phyloP scores from a whole-genome alignment of 2,888 invertebrate genomes.

The Nemotelus nigrinus region DNA sequence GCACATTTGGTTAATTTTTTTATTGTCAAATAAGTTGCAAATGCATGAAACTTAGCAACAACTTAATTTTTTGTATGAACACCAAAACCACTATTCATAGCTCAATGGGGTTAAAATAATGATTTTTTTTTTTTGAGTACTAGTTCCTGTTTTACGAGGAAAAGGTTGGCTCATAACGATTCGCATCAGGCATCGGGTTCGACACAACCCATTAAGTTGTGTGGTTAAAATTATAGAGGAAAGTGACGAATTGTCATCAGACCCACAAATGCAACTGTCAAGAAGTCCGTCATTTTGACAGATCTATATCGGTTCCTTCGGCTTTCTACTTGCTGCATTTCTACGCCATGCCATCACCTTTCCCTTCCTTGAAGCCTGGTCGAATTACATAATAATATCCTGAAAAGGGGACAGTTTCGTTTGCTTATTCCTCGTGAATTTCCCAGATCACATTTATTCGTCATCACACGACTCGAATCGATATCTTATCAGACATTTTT shows the following conservation, averaged over 20 bases:
- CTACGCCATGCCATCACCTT: conserved; percentile 35
- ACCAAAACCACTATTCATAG: not conserved
- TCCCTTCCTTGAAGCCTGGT: not conserved
- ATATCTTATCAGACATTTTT: conserved; percentile 3
- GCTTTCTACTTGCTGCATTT: conserved; percentile 34
- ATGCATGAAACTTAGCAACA: no score
- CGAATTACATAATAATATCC: conserved; percentile 19
- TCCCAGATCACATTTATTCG: no score
- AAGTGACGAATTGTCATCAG: conserved; percentile 18
- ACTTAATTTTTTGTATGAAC: no score
- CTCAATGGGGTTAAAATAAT: conserved; percentile 1
- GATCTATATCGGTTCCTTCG: not conserved
- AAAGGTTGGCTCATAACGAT: no score
- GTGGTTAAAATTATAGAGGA: not conserved
- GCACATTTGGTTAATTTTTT: no score
- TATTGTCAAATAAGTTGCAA: no score
- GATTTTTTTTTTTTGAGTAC: no score
- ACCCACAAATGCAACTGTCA: conserved; percentile 11
- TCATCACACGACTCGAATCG: not conserved
- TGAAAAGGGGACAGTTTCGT: not conserved
- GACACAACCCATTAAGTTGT: no score
- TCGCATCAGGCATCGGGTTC: no score
- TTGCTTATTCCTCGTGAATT: no score
- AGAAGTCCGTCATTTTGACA: not conserved
- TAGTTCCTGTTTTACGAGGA: no score